Evolutionary conservation across 2,113 vertebrate genomes (phyloP).

Genomic region (Oryzias curvinotus): DNA sequence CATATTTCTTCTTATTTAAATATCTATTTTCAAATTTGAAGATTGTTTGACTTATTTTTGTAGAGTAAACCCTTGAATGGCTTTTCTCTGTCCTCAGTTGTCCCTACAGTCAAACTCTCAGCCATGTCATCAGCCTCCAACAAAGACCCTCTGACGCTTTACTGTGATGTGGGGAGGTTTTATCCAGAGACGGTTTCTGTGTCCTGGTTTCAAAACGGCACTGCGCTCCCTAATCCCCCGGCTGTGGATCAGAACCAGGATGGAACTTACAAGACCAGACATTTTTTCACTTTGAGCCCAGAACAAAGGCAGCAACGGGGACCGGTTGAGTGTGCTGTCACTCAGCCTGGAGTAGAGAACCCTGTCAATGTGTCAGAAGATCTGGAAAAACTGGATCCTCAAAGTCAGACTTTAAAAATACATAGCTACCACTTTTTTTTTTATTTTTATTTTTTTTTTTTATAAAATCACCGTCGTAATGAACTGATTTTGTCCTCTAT

Average conservation of each 20-base stretch:
- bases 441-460: not conserved
- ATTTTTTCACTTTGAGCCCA: conserved; percentile 66
- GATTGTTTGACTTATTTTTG: no score
- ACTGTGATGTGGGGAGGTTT: conserved; percentile 76
- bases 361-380: conserved; percentile 31
- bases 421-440: not conserved
- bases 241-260: conserved; percentile 51
- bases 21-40: no score
- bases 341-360: conserved; percentile 57
- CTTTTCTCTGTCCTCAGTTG: conserved; percentile 46
- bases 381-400: conserved; percentile 56
- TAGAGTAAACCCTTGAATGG: no score
- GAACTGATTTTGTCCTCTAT: not conserved
- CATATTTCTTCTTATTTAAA: no score
- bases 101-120: conserved; percentile 64
- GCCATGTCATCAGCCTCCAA: conserved; percentile 37
- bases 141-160: conserved; percentile 67
- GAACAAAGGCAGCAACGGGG: conserved; percentile 60
- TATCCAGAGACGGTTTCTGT: conserved; percentile 73
- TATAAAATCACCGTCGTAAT: not conserved
- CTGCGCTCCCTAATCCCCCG: conserved; percentile 47
- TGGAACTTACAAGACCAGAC: conserved; percentile 65
- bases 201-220: conserved; percentile 74
- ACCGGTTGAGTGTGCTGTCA: conserved; percentile 67
- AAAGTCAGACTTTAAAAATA: conserved; percentile 32